Base-by-base conservation (phyloP, 1,140 invertebrate species). In the Eumaeus atala region DNA sequence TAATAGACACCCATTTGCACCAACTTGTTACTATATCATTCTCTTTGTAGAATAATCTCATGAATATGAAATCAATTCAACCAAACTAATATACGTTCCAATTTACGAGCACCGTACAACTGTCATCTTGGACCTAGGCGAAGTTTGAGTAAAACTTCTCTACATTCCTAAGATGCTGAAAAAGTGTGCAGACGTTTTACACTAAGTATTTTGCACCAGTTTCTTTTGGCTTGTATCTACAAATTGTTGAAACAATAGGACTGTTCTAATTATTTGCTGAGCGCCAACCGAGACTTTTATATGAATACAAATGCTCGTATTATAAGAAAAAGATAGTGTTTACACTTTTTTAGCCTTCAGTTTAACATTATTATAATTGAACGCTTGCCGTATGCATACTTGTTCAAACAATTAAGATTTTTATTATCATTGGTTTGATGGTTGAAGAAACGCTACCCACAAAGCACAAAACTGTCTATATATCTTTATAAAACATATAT, bases 291-390 rank as follows among this genome's bases (percentile, higher is more conserved):
- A 38, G 37, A 38, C 37, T 28, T 38, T 38, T 38, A 38, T 9
- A 38, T 9, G 37, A 38, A 38, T 38, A 38, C 10, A 12, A 4
- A 38, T 9, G 9, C 10, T 38, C 8, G 3, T 38, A n/a, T 3
- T 38, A n/a, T 38, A 38, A 38, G 37, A 38, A 38, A 38, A n/a
- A 38, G 37, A 38, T 38, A n/a, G n/a, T n/a, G 37, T 38, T 38
- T 38, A 9, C 21, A 9, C 21, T 38, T 10, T 38, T 38, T 38
- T 38, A 38, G 9, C 2, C 8, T 38, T 2, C 37, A 3, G 9
- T 38, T 38, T 38, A 3, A 38, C 8, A 38, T 3, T 2, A 28
- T 6, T 28, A 28, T 28, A 28, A 28, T 28, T 28, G 21, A 28
- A 28, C 21, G 21, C 21, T 3, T 28, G 21, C 21, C 21, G n/a